Percentiles rank a stretch among this genome's conserved stretches.
phyloP scores from a whole-genome alignment of 2,113 vertebrate species.

The Psilopsiagon aurifrons region DNA sequence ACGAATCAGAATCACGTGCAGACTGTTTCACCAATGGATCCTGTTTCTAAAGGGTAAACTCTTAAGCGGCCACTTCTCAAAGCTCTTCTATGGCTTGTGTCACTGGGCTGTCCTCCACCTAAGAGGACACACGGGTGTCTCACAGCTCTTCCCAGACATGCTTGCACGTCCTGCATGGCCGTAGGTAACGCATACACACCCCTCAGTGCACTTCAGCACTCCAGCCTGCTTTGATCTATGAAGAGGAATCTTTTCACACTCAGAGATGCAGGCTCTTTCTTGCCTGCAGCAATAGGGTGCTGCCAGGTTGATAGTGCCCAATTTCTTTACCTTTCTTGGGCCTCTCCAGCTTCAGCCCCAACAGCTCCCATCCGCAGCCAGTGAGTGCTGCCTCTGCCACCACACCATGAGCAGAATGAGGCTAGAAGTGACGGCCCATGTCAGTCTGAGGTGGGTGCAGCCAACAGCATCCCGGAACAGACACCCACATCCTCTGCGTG shows the following conservation, averaged over 20 bases:
- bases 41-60: not conserved
- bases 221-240: not conserved
- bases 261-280: not conserved
- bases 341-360: not conserved
- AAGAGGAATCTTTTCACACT: not conserved
- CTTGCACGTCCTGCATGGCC: not conserved
- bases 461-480: not conserved
- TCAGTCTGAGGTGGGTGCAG: not conserved
- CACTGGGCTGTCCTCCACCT: not conserved
- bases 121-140: not conserved
- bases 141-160: not conserved
- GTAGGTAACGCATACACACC: not conserved
- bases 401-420: not conserved
- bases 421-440: not conserved
- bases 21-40: not conserved
- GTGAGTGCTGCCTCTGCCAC: not conserved
- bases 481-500: not conserved
- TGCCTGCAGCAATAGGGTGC: not conserved
- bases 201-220: not conserved
- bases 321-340: not conserved
- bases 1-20: fast-evolving
- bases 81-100: not conserved
- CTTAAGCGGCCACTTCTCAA: not conserved
- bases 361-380: not conserved
- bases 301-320: not conserved